Base-by-base conservation (phyloP, 2,797 vertebrate genomes). In the Pogoniulus pusillus region DNA sequence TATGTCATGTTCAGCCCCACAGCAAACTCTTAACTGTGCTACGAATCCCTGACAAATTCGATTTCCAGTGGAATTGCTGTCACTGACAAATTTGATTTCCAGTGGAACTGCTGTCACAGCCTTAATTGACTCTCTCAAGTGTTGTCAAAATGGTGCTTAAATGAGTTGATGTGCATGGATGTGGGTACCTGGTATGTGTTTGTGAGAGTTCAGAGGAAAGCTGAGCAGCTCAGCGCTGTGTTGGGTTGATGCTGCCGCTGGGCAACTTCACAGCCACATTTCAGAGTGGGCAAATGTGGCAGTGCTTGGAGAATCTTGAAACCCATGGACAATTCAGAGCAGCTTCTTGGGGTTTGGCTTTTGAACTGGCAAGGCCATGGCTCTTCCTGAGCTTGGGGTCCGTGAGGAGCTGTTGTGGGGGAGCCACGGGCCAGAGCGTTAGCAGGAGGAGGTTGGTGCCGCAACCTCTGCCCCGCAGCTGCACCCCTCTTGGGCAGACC, bases 51-150 rank as follows among this genome's bases (percentile, higher is more conserved):
- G 79, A 60, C 68, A 85, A 94, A 72, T 60, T 29, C 35, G 53
- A 90, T 93, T 95, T 65, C 68, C 85, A 76, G 62, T 91, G 92
- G 94, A 91, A 93, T 94, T 96, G 74, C 86, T 96, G 87, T 95
- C 93, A 47, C 84, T 91, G 79, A 60, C 66, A 85, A 94, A 71
- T 59, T 27, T 35, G 54, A 91, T 93, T 95, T 64, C 68, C 85
- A 75, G 62, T 91, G 92, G 94, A 91, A 93, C 93, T 96, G 74
- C 87, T 96, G 88, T 95, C 93, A 47, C 87, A 91, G 93, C 91
- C 95, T 96, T 97, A 96, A 94, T 96, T 97, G 95, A 94, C 80
- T 95, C 78, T 81, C 23, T 49, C 24, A 24, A 93, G 80, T 78
- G 13, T 91, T 94, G 27, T 45, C 53, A 73, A 95, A 95, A 94